Evolutionary conservation across 2,888 invertebrate genomes (phyloP).

Genomic region (Orgyia antiqua): DNA sequence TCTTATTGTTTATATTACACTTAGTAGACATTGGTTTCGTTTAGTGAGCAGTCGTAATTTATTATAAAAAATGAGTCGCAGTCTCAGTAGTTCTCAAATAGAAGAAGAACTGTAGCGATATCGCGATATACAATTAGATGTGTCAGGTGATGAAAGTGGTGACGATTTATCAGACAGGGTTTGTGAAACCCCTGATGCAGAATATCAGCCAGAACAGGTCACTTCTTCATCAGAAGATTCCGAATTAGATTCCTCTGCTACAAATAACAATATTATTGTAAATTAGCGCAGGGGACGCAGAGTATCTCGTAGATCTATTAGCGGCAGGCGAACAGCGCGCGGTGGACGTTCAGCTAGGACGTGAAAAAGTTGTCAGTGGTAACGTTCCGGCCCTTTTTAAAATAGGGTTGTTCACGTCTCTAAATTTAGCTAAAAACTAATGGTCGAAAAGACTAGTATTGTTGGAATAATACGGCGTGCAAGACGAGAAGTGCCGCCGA

Average conservation of each 20-base stretch:
- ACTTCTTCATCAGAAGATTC: slow-evolving; percentile 13
- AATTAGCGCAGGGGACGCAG: slow-evolving; percentile 5
- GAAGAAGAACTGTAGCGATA: slow-evolving; percentile 5
- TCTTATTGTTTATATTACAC: slow-evolving; percentile 2
- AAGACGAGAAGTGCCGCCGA: background rate
- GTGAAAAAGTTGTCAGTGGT: slow-evolving; percentile 5
- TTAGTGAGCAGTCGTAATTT: slow-evolving; percentile 6
- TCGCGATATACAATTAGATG: too few relatives aligned
- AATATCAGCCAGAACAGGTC: slow-evolving; percentile 11
- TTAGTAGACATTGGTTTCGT: too few relatives aligned
- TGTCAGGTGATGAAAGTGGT: slow-evolving; percentile 8
- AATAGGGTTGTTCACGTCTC: slow-evolving; percentile 2
- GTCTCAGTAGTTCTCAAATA: too few relatives aligned
- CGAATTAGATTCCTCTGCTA: slow-evolving; percentile 8
- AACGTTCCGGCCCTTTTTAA: too few relatives aligned
- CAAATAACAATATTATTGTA: slow-evolving; percentile 6
- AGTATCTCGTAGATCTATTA: slow-evolving; percentile 8
- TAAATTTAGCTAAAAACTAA: slow-evolving; percentile 1
- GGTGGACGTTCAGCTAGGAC: slow-evolving; percentile 10
- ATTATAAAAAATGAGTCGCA: slow-evolving; percentile 5
- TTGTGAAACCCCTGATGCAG: slow-evolving; percentile 11
- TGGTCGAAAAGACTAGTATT: background rate
- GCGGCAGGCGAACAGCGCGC: slow-evolving; percentile 8
- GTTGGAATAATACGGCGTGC: background rate
- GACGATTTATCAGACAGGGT: slow-evolving; percentile 7